Evolutionary conservation across 2,113 vertebrate species (phyloP).

Genomic region (Catharus bicknelli): DNA sequence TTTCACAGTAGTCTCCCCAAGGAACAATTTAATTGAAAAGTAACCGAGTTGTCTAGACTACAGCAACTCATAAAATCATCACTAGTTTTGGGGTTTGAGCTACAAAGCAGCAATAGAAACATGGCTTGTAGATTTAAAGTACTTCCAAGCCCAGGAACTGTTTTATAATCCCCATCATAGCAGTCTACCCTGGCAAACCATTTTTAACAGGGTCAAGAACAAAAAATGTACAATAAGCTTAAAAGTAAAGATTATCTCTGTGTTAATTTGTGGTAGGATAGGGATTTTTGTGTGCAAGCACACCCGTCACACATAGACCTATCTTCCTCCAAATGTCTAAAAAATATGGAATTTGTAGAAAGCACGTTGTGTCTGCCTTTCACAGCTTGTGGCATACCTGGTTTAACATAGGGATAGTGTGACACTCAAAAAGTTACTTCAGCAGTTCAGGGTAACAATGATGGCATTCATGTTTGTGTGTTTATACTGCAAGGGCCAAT

Average conservation of each 20-base stretch:
- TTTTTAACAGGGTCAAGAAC: not conserved
- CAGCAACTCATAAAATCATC: constrained; percentile 73
- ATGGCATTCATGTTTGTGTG: constrained; percentile 16
- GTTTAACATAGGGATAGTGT: not conserved
- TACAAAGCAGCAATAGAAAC: constrained; percentile 64
- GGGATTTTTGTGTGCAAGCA: not conserved
- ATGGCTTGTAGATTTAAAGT: constrained; percentile 31
- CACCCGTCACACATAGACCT: rapidly evolving
- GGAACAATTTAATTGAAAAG: constrained; percentile 72
- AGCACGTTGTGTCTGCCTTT: not conserved
- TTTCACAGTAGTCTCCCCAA: constrained; percentile 65
- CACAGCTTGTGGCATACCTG: not conserved
- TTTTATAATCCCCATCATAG: constrained; percentile 55
- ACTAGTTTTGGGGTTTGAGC: constrained; percentile 64
- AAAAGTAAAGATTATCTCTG: not conserved
- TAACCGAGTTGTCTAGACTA: constrained; percentile 72
- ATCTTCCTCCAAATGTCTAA: not conserved
- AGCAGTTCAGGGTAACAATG: not conserved
- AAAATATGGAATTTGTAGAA: not conserved
- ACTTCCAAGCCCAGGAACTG: constrained; percentile 15
- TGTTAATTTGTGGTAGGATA: not conserved
- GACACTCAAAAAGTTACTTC: not conserved
- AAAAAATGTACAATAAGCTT: not conserved
- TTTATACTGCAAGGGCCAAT: not conserved
- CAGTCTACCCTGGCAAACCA: not conserved